Percentiles rank a stretch among this genome's conserved stretches.
Evolutionary conservation across 2,888 invertebrate genomes (phyloP).

Genomic region (Mythimna albipuncta): DNA sequence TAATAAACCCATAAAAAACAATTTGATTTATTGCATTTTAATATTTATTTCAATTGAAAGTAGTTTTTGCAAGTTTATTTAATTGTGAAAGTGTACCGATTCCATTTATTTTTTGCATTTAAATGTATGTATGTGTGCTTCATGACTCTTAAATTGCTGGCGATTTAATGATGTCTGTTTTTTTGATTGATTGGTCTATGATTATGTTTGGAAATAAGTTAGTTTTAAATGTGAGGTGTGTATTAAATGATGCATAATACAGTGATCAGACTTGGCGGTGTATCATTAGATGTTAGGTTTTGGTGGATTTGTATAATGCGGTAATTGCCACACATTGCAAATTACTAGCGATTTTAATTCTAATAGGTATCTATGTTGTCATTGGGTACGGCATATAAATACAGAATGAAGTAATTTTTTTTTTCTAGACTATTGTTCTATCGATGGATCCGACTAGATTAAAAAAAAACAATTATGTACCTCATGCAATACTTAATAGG

Average conservation of each 20-base stretch:
- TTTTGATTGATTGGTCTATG: slow-evolving; percentile 46
- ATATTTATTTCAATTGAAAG: slow-evolving; percentile 38
- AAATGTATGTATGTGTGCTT: slow-evolving; percentile 1
- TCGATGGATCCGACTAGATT: too few species aligned
- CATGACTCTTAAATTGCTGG: slow-evolving; percentile 25
- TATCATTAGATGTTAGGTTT: neutral
- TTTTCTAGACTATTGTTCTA: too few species aligned
- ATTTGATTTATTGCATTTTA: slow-evolving; percentile 20
- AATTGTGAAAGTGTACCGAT: slow-evolving; percentile 39
- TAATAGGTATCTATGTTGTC: slow-evolving; percentile 3
- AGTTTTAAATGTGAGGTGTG: slow-evolving; percentile 21
- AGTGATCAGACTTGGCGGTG: neutral
- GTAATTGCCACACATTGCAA: slow-evolving; percentile 23
- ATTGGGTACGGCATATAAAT: neutral
- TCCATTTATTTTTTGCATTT: slow-evolving; percentile 9
- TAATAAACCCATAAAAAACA: slow-evolving; percentile 35
- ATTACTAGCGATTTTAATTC: slow-evolving; percentile 21
- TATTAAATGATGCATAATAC: slow-evolving; percentile 22
- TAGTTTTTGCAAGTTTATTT: slow-evolving; percentile 28
- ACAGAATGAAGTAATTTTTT: neutral
- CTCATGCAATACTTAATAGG: too few species aligned
- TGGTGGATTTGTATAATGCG: slow-evolving; percentile 6
- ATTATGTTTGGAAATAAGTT: slow-evolving; percentile 40
- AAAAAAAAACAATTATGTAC: too few species aligned
- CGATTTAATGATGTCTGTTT: slow-evolving; percentile 38